Evolutionary conservation across 2,797 vertebrate genomes (phyloP), one percentile per base, ranked within the genome.

Genomic region (Urophycis tenuis): DNA sequence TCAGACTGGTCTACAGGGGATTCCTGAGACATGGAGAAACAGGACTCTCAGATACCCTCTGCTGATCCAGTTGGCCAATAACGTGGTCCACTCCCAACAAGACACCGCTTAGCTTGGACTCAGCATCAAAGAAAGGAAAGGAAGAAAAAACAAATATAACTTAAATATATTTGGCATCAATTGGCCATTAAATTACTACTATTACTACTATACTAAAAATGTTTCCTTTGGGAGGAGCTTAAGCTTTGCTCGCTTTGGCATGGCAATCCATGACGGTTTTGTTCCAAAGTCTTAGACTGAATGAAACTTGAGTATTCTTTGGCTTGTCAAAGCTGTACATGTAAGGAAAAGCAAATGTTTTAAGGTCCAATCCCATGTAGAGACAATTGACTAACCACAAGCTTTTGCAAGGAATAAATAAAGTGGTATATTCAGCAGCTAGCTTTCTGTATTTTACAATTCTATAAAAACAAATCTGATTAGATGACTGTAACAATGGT

Each of bases 1-100:
- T 82, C 87, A 92, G 90, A 85, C 76, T 0, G 91, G 90, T n/a
- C 85, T 90, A 19, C 83, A 79, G 79, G 90, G 91, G 83, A 89
- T 93, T 80, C 90, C 90, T 0, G 89, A 92, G 81, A 90, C 90
- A 3, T 92, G 92, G 91, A 90, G 74, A 85, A 82, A 79, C 76
- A 89, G 82, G 82, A 92, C 88, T 0, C n/a, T 91, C 77, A 88
- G 91, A 87, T 90, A 88, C 81, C 85, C 90, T 74, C 70, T 83
- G 74, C 82, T 92, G 83, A 75, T 91, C 75, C 84, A 91, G 80
- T 78, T 92, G 1, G 87, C 87, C 3, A 35, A 87, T 73, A 89
- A 83, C 0, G 29, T 88, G 76, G 80, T 88, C 69, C 73, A 77
- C 74, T 81, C 69, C 77, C 81, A 77, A 17, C 79, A 80, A 25